Evolutionary conservation across 2,888 invertebrate genomes (phyloP).

Genomic region (Philonicus albiceps): DNA sequence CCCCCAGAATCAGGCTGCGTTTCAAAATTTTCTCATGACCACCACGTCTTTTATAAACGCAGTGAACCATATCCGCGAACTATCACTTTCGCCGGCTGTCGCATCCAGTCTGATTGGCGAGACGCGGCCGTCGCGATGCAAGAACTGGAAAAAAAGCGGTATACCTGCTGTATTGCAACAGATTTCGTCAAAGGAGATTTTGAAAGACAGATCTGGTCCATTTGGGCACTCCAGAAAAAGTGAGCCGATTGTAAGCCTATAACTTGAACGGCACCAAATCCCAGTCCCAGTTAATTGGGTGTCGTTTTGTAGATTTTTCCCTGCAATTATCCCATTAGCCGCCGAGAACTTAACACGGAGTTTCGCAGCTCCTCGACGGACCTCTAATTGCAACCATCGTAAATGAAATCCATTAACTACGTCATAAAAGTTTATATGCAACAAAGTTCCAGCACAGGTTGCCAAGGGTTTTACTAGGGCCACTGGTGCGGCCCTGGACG

Average conservation of each 20-base stretch:
- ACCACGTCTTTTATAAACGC: background rate
- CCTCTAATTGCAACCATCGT: background rate
- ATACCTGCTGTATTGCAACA: background rate
- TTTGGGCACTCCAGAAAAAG: background rate
- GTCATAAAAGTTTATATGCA: constrained; percentile 17
- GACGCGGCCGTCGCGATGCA: background rate
- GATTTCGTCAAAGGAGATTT: constrained; percentile 1
- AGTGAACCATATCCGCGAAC: constrained; percentile 28
- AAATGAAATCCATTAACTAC: background rate
- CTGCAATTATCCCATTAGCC: background rate
- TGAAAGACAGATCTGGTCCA: background rate
- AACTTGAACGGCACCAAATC: background rate
- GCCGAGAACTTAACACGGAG: background rate
- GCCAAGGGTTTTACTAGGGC: background rate
- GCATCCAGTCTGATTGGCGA: background rate
- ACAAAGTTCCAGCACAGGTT: constrained; percentile 1
- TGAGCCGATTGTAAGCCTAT: background rate
- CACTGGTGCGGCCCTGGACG: background rate
- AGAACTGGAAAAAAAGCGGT: background rate
- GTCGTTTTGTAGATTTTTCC: background rate
- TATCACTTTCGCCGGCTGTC: constrained; percentile 34
- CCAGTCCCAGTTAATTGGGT: background rate
- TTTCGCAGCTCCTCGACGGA: background rate
- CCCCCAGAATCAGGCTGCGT: background rate
- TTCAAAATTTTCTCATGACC: constrained; percentile 25